Conservation (phyloP, 1,140 invertebrate genomes). For the Ceratoteleas bidentatus region DNA sequence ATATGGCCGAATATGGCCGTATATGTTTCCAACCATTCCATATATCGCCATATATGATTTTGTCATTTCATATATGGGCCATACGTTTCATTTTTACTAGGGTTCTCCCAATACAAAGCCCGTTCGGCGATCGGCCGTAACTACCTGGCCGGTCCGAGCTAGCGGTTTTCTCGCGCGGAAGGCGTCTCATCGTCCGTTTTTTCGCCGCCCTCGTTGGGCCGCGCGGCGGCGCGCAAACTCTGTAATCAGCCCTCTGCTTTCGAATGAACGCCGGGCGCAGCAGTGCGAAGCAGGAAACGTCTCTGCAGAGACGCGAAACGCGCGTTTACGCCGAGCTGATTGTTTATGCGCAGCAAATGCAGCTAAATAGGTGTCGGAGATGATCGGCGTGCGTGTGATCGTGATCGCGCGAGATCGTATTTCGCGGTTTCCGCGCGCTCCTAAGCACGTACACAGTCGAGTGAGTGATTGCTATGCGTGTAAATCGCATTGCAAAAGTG, state of each 20-base stretch:
- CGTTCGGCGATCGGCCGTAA: no score
- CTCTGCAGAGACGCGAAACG: slow-evolving; percentile 24
- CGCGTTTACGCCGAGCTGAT: slow-evolving; percentile 38
- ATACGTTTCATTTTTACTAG: no score
- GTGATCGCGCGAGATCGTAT: slow-evolving; percentile 59
- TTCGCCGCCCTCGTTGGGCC: slow-evolving; percentile 36
- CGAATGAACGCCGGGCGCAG: neutral
- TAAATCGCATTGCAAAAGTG: slow-evolving; percentile 60
- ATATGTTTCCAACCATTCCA: no score
- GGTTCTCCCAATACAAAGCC: no score
- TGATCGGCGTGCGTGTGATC: slow-evolving; percentile 48
- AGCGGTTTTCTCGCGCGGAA: no score
- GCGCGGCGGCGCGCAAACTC: slow-evolving; percentile 63
- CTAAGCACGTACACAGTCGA: slow-evolving; percentile 49
- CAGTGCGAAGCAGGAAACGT: slow-evolving; percentile 10
- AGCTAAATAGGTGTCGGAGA: slow-evolving; percentile 69
- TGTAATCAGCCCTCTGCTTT: slow-evolving; percentile 66
- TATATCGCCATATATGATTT: no score
- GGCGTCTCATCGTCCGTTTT: slow-evolving; percentile 33
- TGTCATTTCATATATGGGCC: no score
- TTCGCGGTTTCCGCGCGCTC: slow-evolving; percentile 54
- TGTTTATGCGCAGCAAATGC: slow-evolving; percentile 65
- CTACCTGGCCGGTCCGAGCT: no score
- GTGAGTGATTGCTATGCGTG: slow-evolving; percentile 59
- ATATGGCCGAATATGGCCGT: no score